Percentiles rank a stretch among this genome's conserved stretches.
Conservation (phyloP, 2,113 vertebrate species). For the Lophius piscatorius region DNA sequence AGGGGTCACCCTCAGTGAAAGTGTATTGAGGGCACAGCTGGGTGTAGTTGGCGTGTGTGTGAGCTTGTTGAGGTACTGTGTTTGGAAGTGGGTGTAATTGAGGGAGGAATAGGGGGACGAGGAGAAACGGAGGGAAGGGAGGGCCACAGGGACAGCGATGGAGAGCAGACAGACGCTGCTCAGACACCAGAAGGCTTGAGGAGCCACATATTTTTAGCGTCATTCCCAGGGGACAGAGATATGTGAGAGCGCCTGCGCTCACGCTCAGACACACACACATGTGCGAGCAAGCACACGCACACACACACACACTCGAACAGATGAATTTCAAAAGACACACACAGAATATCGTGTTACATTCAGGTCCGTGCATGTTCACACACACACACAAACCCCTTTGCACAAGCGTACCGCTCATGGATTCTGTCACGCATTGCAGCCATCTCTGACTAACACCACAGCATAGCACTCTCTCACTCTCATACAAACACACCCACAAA, state of each 20-base stretch:
- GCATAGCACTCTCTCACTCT: constrained; percentile 23
- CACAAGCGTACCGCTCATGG: constrained; percentile 52
- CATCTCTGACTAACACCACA: constrained; percentile 60
- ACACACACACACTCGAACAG: constrained; percentile 56
- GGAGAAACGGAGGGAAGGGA: constrained; percentile 72
- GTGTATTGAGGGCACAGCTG: constrained; percentile 82
- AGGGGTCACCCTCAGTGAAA: constrained; percentile 81
- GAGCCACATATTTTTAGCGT: constrained; percentile 88
- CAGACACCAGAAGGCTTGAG: constrained; percentile 84
- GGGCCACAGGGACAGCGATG: constrained; percentile 76
- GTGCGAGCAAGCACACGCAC: constrained; percentile 38
- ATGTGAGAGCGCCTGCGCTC: constrained; percentile 75
- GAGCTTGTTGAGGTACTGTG: constrained; percentile 50
- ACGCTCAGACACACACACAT: constrained; percentile 39
- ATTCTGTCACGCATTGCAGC: constrained; percentile 69
- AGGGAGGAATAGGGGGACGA: constrained; percentile 75
- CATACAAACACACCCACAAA: constrained; percentile 35
- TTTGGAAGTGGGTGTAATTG: constrained; percentile 77
- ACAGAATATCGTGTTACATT: constrained; percentile 58
- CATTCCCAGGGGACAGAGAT: constrained; percentile 83
- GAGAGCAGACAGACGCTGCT: constrained; percentile 83
- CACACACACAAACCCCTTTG: constrained; percentile 15
- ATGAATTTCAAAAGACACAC: constrained; percentile 54
- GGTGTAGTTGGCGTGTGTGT: constrained; percentile 74
- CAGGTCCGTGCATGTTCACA: constrained; percentile 42